Percentiles rank a stretch among this genome's conserved stretches.
Evolutionary conservation across 2,797 vertebrate species (phyloP).

Genomic region (Muraenolepis orangiensis): DNA sequence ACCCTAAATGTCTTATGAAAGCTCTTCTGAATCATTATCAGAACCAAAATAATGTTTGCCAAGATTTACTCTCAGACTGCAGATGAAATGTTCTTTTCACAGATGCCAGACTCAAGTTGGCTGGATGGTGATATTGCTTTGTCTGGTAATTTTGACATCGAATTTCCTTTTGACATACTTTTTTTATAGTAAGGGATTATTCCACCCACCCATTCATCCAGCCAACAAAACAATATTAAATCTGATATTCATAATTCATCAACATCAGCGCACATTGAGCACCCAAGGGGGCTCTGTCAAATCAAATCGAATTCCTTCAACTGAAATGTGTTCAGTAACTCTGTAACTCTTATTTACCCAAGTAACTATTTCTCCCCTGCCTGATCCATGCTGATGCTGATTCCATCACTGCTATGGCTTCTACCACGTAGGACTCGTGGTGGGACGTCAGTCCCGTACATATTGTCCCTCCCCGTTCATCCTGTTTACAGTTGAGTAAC

Average conservation of each 20-base stretch:
- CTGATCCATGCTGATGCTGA: background rate
- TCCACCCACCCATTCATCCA: constrained; percentile 1
- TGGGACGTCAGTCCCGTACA: background rate
- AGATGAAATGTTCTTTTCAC: background rate
- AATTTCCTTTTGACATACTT: too few species aligned
- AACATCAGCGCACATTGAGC: constrained; percentile 44
- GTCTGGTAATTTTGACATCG: constrained; percentile 4
- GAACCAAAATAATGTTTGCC: background rate
- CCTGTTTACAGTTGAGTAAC: background rate
- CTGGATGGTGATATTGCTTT: background rate
- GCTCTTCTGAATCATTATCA: background rate
- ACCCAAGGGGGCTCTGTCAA: too few species aligned
- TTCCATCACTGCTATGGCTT: too few species aligned
- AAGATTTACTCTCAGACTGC: background rate
- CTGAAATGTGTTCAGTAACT: too few species aligned
- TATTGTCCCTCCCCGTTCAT: background rate
- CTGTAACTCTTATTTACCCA: background rate
- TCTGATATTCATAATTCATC: background rate
- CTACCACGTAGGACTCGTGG: background rate
- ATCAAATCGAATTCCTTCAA: too few species aligned
- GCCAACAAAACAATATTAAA: background rate
- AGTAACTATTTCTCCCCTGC: background rate
- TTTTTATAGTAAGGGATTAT: constrained; percentile 14
- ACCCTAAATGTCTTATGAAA: too few species aligned
- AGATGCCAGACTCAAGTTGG: background rate